A percentile compares a stretch with the other conserved stretches of the same genome.
Conservation (phyloP, 2,888 invertebrate species). For the Mesochorus sp. region DNA sequence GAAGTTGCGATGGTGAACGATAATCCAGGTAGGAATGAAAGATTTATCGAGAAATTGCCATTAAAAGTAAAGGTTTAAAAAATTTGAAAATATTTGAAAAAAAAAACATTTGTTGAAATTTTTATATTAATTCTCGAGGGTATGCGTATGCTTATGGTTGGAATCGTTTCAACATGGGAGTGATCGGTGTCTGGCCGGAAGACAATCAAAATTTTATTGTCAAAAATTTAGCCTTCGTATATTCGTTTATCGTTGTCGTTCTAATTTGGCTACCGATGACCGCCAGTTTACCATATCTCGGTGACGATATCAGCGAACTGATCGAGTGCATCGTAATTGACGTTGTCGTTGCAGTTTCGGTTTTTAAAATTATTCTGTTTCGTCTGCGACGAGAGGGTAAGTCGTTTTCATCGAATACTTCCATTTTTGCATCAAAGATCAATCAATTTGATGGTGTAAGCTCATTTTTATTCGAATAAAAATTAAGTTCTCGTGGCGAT, state of each 20-base stretch:
- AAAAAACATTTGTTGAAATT: too few relatives aligned
- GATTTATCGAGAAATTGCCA: too few relatives aligned
- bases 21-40: too few relatives aligned
- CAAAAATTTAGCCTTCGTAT: slow-evolving; percentile 41
- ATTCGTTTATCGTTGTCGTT: not conserved
- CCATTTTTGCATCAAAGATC: not conserved
- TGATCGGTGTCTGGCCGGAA: slow-evolving; percentile 69
- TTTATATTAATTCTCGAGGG: too few relatives aligned
- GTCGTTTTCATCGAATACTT: not conserved
- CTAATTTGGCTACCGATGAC: slow-evolving; percentile 41
- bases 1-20: too few relatives aligned
- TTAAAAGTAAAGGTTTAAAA: too few relatives aligned
- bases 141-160: too few relatives aligned
- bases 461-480: not conserved
- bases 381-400: slow-evolving; percentile 28
- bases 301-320: slow-evolving; percentile 62
- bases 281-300: slow-evolving; percentile 46
- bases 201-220: slow-evolving; percentile 42
- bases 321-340: slow-evolving; percentile 69
- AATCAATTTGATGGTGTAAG: not conserved
- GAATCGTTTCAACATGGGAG: slow-evolving; percentile 64
- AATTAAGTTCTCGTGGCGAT: slow-evolving; percentile 29
- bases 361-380: slow-evolving; percentile 40
- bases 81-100: too few relatives aligned
- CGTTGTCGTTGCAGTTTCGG: slow-evolving; percentile 40